Evolutionary conservation across 2,797 vertebrate genomes (phyloP).

Genomic region (Argentina silus): DNA sequence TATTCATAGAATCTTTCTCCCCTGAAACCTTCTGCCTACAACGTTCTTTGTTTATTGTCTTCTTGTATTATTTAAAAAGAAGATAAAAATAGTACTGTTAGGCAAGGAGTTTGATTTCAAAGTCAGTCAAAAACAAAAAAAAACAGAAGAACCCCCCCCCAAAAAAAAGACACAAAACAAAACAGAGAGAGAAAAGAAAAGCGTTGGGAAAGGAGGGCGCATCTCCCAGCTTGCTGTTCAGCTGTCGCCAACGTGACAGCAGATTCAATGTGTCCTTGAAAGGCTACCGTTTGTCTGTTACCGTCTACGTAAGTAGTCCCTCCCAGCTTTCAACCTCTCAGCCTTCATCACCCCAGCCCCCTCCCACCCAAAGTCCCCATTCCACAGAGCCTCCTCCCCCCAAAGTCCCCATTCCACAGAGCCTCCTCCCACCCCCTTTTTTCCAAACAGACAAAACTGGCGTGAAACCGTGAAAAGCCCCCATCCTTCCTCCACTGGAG

Average conservation of each 20-base stretch:
- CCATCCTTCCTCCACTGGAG: slow-evolving; percentile 74
- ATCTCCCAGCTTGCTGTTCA: slow-evolving; percentile 57
- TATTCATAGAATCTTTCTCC: slow-evolving; percentile 49
- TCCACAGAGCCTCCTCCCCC: slow-evolving; percentile 1
- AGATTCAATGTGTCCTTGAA: slow-evolving; percentile 49
- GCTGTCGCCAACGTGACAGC: slow-evolving; percentile 49
- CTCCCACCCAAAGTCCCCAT: slow-evolving; percentile 24
- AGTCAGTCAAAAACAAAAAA: slow-evolving; percentile 55
- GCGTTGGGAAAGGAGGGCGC: slow-evolving; percentile 62
- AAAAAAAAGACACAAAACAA: slow-evolving; percentile 67
- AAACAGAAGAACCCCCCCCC: slow-evolving; percentile 21
- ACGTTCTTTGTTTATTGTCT: slow-evolving; percentile 60
- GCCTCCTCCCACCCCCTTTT: slow-evolving; percentile 5
- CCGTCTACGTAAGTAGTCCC: slow-evolving; percentile 60
- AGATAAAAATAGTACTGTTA: slow-evolving; percentile 86
- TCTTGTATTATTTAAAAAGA: slow-evolving; percentile 76
- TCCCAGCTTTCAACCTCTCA: slow-evolving; percentile 54
- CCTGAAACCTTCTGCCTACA: slow-evolving; percentile 62
- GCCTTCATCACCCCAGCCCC: slow-evolving; percentile 37
- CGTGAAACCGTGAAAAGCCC: slow-evolving; percentile 84
- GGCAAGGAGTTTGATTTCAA: slow-evolving; percentile 70
- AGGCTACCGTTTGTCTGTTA: slow-evolving; percentile 60
- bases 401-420: slow-evolving; percentile 2
- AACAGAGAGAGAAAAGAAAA: slow-evolving; percentile 62
- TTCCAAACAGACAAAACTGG: slow-evolving; percentile 82